Conservation (phyloP, 2,888 invertebrate genomes). For the Andrena flavipes region DNA sequence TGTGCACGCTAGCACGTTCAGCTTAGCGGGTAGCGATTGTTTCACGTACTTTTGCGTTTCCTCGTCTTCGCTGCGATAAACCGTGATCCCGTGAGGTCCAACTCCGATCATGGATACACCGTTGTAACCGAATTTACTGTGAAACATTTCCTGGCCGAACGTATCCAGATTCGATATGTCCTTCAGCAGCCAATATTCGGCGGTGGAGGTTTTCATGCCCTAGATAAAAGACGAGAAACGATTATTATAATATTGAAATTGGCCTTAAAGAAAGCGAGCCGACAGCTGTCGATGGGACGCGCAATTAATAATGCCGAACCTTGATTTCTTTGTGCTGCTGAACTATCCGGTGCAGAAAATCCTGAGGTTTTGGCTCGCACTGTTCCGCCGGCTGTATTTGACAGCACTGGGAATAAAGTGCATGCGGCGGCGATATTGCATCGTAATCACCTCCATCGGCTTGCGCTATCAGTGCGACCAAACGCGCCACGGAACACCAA, state of each 20-base stretch:
- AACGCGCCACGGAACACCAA: constrained; percentile 89
- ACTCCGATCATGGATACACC: constrained; percentile 89
- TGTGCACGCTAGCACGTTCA: too few species aligned
- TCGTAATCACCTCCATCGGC: constrained; percentile 91
- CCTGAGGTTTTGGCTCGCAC: constrained; percentile 87
- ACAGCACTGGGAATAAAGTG: constrained; percentile 88
- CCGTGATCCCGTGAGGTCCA: constrained; percentile 93
- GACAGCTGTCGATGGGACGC: neutral
- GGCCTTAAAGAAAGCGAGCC: too few species aligned
- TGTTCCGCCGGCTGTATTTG: constrained; percentile 87
- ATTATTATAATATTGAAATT: too few species aligned
- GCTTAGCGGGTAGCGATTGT: neutral
- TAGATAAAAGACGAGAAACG: constrained; percentile 58
- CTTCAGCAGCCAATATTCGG: constrained; percentile 93
- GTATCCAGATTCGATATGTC: constrained; percentile 92
- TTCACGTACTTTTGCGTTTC: constrained; percentile 87
- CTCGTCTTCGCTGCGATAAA: constrained; percentile 89
- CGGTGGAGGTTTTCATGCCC: constrained; percentile 90
- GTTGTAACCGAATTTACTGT: constrained; percentile 88
- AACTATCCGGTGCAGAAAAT: constrained; percentile 88
- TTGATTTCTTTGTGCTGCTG: constrained; percentile 88
- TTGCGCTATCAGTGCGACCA: constrained; percentile 91
- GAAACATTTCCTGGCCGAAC: constrained; percentile 94
- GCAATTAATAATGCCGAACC: constrained; percentile 67
- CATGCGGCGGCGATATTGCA: constrained; percentile 87